Conservation (phyloP, 2,888 invertebrate genomes). For the Ectemnius lituratus region DNA sequence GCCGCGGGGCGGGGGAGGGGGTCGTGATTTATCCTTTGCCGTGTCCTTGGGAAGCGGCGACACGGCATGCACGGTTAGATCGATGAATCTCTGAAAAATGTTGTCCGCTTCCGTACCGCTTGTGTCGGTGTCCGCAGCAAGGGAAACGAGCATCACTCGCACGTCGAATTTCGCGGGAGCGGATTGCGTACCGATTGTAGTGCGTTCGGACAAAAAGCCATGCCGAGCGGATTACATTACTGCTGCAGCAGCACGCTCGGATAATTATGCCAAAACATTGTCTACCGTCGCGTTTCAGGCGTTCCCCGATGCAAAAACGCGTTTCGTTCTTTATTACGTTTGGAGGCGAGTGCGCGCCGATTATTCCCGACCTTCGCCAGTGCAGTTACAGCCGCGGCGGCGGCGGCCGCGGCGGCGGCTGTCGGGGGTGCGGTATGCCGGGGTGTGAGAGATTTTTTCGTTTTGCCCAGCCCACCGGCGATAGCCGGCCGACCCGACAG, state of each 20-base stretch:
- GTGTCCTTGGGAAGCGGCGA: background rate
- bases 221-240: constrained; percentile 49
- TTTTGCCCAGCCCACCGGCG: constrained; percentile 5
- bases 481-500: constrained; percentile 23
- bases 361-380: constrained; percentile 32
- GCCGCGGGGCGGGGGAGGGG: background rate
- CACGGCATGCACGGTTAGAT: background rate
- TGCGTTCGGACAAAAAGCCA: constrained; percentile 38
- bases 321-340: constrained; percentile 56
- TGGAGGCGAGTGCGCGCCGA: constrained; percentile 42
- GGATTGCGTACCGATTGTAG: background rate
- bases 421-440: background rate
- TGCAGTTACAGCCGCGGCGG: constrained; percentile 9
- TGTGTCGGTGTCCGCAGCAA: background rate
- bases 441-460: constrained; percentile 5
- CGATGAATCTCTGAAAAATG: background rate
- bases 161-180: constrained; percentile 8
- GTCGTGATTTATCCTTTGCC: background rate
- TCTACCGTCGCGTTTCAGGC: constrained; percentile 35
- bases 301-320: constrained; percentile 42
- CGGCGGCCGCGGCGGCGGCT: too few relatives aligned
- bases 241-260: constrained; percentile 41
- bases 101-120: background rate
- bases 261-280: constrained; percentile 64
- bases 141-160: too few relatives aligned